These are phyloP conservation scores for Sebastes fasciatus DNA, from an alignment of 2,113 vertebrate genomes.

Conservation along the genomic window DNA sequence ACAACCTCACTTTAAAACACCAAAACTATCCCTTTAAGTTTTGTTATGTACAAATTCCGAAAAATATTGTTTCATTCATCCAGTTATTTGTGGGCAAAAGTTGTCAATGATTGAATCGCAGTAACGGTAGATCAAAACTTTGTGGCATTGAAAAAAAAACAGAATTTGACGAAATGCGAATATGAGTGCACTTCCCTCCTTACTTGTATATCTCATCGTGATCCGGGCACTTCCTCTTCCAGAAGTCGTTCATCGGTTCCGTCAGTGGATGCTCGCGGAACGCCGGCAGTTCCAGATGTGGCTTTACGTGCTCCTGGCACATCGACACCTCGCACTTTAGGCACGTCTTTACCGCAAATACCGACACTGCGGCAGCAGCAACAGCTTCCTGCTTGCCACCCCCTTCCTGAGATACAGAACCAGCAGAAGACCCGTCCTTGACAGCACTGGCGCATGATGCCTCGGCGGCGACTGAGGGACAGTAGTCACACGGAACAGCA, in stretches of 20 bases:
- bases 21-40: too few species aligned
- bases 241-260: slow-evolving; percentile 77
- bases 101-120: not conserved
- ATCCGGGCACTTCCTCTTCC: slow-evolving; percentile 79
- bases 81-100: not conserved
- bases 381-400: not conserved
- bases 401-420: slow-evolving; percentile 14
- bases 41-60: too few species aligned
- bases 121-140: not conserved
- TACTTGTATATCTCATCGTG: slow-evolving; percentile 82
- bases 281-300: slow-evolving; percentile 81
- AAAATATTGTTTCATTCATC: not conserved
- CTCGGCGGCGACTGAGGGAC: slow-evolving; percentile 32
- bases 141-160: not conserved
- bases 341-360: slow-evolving; percentile 81
- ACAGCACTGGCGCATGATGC: not conserved
- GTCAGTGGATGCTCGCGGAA: slow-evolving; percentile 82
- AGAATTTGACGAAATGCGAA: not conserved
- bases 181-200: not conserved
- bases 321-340: slow-evolving; percentile 87
- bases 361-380: rapidly evolving
- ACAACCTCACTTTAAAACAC: too few species aligned
- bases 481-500: slow-evolving; percentile 80
- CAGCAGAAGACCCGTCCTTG: not conserved
- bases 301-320: slow-evolving; percentile 81